A percentile compares a stretch with the other conserved stretches of the same genome.
Conservation (phyloP, 2,797 vertebrate species). For the Chaetophractus vellerosus region DNA sequence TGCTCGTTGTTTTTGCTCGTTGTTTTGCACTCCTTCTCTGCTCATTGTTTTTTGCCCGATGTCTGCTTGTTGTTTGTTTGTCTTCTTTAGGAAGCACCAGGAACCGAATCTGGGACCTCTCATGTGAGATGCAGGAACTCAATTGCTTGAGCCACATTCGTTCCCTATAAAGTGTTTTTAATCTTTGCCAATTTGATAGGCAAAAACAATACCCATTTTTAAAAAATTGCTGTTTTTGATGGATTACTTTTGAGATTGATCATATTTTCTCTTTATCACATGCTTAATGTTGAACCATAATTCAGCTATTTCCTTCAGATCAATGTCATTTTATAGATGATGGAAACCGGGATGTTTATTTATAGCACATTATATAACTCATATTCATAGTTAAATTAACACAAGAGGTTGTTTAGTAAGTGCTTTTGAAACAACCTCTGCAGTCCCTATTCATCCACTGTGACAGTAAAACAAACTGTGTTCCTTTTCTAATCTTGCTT, state of each 20-base stretch:
- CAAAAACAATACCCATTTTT: neutral
- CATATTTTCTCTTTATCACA: neutral
- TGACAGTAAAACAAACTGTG: neutral
- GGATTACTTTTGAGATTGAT: neutral
- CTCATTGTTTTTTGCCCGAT: too few relatives aligned
- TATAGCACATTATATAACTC: neutral
- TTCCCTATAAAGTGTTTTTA: neutral
- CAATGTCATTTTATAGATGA: neutral
- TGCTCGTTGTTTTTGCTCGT: too few relatives aligned
- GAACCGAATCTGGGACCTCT: too few relatives aligned
- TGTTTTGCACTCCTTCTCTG: too few relatives aligned
- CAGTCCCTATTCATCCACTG: neutral
- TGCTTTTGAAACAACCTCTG: neutral
- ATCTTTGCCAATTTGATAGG: neutral
- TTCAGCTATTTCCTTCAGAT: neutral
- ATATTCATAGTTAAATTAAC: neutral
- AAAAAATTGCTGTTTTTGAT: neutral
- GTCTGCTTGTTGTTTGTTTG: too few relatives aligned
- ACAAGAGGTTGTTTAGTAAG: neutral
- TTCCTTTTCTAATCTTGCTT: slow-evolving; percentile 12
- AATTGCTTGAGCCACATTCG: too few relatives aligned
- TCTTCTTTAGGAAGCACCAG: too few relatives aligned
- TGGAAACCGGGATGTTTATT: neutral
- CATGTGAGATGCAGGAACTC: too few relatives aligned
- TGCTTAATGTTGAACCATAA: neutral